phyloP scores from a whole-genome alignment of 2,888 invertebrate species.

The Leptarthrus brevirostris region DNA sequence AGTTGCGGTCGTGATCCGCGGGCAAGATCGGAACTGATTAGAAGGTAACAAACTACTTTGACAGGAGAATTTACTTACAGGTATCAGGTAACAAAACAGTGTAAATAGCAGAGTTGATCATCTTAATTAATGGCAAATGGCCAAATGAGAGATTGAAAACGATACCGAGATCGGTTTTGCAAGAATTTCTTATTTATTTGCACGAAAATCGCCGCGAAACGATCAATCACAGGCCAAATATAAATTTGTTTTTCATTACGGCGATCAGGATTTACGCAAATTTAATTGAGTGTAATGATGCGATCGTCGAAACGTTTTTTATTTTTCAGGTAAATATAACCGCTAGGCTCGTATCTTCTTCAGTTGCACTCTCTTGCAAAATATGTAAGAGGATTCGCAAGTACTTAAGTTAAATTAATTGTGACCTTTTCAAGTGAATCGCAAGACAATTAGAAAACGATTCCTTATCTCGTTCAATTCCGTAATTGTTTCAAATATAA shows the following conservation, averaged over 20 bases:
- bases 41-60: too few species aligned
- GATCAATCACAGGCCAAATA: constrained; percentile 17
- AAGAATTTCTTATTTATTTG: constrained; percentile 23
- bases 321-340: too few species aligned
- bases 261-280: neutral
- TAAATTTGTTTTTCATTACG: neutral
- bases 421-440: too few species aligned
- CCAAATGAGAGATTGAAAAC: neutral
- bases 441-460: too few species aligned
- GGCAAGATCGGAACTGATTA: neutral
- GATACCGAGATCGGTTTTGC: constrained; percentile 16
- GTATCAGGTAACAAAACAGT: constrained; percentile 9
- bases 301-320: too few species aligned
- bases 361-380: too few species aligned
- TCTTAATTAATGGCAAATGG: constrained; percentile 16
- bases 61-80: neutral
- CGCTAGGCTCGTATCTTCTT: too few species aligned
- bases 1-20: neutral
- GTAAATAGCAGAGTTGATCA: constrained; percentile 8
- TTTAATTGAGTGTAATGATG: neutral
- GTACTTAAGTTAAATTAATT: too few species aligned
- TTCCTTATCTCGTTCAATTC: too few species aligned
- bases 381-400: too few species aligned
- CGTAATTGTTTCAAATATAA: too few species aligned
- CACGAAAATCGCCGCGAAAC: constrained; percentile 2